Conservation (phyloP, 1,140 invertebrate species). For the Lordiphosa mommai region DNA sequence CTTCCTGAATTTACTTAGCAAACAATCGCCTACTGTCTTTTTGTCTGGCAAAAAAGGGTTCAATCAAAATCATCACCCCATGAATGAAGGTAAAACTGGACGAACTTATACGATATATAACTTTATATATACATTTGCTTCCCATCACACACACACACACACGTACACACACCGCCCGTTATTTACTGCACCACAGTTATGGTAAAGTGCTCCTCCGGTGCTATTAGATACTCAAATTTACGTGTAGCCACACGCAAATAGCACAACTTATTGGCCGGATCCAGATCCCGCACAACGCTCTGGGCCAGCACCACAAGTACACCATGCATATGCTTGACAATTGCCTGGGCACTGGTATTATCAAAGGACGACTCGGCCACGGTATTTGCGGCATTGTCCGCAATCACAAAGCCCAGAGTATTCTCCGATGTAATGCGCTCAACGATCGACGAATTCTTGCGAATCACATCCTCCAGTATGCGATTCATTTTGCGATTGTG, state of each 20-base stretch:
- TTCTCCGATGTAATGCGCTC: constrained; percentile 63
- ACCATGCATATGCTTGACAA: constrained; percentile 58
- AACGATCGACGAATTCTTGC: constrained; percentile 23
- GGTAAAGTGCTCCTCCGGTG: constrained; percentile 68
- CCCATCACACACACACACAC: neutral
- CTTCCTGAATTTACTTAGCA: constrained; percentile 19
- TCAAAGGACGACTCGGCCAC: constrained; percentile 63
- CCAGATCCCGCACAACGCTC: constrained; percentile 62
- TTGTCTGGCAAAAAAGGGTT: constrained; percentile 8
- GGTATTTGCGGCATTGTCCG: constrained; percentile 48
- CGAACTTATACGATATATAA: neutral
- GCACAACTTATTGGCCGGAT: constrained; percentile 53
- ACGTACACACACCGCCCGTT: neutral
- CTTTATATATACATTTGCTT: neutral
- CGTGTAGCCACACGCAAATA: constrained; percentile 59
- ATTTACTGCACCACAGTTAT: constrained; percentile 64
- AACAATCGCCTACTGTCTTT: constrained; percentile 1
- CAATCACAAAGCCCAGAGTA: constrained; percentile 53
- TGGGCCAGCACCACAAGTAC: constrained; percentile 40
- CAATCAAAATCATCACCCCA: constrained; percentile 12
- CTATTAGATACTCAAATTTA: constrained; percentile 69
- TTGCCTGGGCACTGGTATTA: constrained; percentile 62
- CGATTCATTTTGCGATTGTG: constrained; percentile 42
- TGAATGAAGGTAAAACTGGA: neutral
- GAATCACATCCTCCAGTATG: constrained; percentile 53